Evolutionary conservation across 1,140 invertebrate genomes (phyloP), one percentile per base, ranked within the genome.

Genomic region (Glossosoma conforme): DNA sequence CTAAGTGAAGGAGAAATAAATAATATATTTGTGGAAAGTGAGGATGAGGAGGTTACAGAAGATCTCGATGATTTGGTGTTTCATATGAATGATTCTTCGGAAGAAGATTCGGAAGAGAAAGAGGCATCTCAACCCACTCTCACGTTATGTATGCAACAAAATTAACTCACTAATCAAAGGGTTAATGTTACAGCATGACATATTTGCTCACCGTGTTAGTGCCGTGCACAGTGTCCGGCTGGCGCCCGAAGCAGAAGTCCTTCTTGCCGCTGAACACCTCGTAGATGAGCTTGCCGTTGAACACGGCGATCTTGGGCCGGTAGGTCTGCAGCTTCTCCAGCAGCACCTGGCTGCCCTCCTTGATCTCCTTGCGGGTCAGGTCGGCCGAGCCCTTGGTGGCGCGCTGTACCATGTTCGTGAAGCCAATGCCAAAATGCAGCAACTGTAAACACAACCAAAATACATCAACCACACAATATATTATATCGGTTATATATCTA

Each of bases 231-330:
- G 87, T 81, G 66, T 92, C 92, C 1, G 92, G 90, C 69, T 97
- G 94, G 62, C 93, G 86, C 37, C 95, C 95, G 74, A 97, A 95
- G 66, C 89, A 85, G 73, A 97, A 97, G 68, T 97, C 93, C 69
- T 97, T 97, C 70, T 95, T 96, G 6, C 93, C 94, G 45, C 89
- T 91, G 77, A 97, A 97, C 15, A 96, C 91, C 76, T 97, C 93
- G 76, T 96, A 97, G 58, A 97, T 98, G 46, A 97, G 81, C 78
- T 97, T 97, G 5, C 94, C 94, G 80, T 98, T 98, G 68, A 98
- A 98, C 15, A 97, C 94, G 28, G 93, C 94, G 63, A 98, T 93
- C 79, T 97, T 97, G 44, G 94, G 95, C 63, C 86, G 85, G 76
- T 88, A 98, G 61, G 88, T 87, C 69, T 87, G 82, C 52, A 98